Conservation (phyloP, 2,113 vertebrate species). For the Cynopterus brachyotis region DNA sequence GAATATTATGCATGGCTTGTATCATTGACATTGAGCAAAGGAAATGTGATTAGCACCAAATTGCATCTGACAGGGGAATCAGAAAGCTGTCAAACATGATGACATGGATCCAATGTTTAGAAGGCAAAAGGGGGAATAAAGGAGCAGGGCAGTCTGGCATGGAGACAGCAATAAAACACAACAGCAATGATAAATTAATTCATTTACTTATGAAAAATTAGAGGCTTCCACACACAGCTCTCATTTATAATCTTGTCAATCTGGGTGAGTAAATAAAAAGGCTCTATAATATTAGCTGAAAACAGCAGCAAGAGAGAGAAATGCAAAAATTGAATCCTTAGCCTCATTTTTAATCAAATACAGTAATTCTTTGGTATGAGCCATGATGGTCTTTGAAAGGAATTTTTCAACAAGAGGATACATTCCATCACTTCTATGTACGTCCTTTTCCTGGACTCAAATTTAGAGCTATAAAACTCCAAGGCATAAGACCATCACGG, state of each 20-base stretch:
- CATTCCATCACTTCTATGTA: conserved; percentile 39
- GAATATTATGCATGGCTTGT: conserved; percentile 89
- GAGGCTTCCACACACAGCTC: conserved; percentile 87
- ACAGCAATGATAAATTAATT: conserved; percentile 90
- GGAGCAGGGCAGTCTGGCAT: conserved; percentile 86
- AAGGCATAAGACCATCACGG: not conserved
- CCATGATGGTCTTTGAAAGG: conserved; percentile 56
- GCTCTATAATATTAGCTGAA: conserved; percentile 78
- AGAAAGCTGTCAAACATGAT: conserved; percentile 97
- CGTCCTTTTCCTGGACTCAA: conserved; percentile 23
- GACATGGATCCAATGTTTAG: conserved; percentile 91
- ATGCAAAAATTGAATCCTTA: conserved; percentile 57
- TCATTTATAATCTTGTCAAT: conserved; percentile 93
- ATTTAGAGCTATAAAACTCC: not conserved
- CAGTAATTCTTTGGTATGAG: conserved; percentile 72
- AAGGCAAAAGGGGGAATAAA: conserved; percentile 85
- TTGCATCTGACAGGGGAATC: conserved; percentile 95
- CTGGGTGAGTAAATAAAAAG: conserved; percentile 86
- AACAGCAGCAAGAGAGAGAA: conserved; percentile 66
- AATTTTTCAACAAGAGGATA: conserved; percentile 60
- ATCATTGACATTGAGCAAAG: conserved; percentile 89
- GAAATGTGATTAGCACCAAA: conserved; percentile 93
- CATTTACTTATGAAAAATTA: conserved; percentile 93
- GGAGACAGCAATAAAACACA: conserved; percentile 88
- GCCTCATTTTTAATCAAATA: conserved; percentile 81